Evolutionary conservation across 2,888 invertebrate genomes (phyloP).

Genomic region (Nephrotoma appendiculata): DNA sequence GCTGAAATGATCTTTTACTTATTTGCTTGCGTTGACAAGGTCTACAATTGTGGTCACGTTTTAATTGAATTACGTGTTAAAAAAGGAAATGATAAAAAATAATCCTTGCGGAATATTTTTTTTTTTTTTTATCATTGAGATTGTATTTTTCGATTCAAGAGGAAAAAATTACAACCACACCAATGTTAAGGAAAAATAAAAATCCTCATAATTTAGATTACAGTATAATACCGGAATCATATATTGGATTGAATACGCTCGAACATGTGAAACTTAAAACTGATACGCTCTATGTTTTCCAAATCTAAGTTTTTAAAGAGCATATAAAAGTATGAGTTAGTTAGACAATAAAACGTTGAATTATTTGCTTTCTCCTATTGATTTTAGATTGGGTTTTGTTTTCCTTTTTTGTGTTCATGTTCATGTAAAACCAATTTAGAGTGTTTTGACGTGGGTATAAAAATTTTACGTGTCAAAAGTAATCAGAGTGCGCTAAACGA

Average conservation of each 20-base stretch:
- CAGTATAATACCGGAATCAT: neutral
- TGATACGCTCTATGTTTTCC: neutral
- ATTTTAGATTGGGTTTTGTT: neutral
- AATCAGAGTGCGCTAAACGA: neutral
- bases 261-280: neutral
- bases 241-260: neutral
- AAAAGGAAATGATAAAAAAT: neutral
- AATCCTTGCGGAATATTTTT: neutral
- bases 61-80: conserved; percentile 2
- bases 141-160: neutral
- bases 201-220: neutral
- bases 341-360: neutral
- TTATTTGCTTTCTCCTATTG: neutral
- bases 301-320: neutral
- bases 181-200: neutral
- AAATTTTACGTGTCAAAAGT: neutral
- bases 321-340: neutral
- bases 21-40: neutral
- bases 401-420: neutral
- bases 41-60: conserved; percentile 1
- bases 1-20: neutral
- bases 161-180: neutral
- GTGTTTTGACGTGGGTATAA: neutral
- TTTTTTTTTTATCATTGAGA: neutral
- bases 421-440: neutral